A percentile compares a stretch with the other conserved stretches of the same genome.
These are phyloP conservation scores for Mormyrus hasselquistii DNA, from an alignment of 2,797 vertebrate genomes.

Conservation along the genomic window DNA sequence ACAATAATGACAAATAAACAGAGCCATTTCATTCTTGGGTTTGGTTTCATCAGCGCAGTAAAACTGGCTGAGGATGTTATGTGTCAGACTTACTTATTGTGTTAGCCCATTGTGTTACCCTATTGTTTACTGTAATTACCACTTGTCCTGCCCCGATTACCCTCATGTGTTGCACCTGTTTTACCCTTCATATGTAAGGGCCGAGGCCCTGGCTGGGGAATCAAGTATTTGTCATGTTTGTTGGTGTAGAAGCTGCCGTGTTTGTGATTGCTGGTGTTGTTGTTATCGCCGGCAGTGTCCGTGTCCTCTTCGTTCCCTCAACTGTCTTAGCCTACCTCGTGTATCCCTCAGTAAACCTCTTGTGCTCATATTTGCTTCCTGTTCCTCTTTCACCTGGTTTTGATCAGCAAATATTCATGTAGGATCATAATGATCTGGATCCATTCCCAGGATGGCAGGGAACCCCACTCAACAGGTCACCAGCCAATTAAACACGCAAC, in stretches of 20 bases:
- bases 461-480: neutral
- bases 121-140: neutral
- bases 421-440: neutral
- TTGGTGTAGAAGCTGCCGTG: neutral
- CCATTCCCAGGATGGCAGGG: neutral
- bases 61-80: neutral
- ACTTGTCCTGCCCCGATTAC: neutral
- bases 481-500: neutral
- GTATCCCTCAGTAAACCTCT: neutral
- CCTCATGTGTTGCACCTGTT: neutral
- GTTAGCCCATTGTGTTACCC: neutral
- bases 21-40: neutral
- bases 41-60: neutral
- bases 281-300: neutral
- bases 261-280: neutral
- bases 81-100: neutral
- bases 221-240: neutral
- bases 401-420: neutral
- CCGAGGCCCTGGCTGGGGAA: neutral
- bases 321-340: neutral
- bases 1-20: neutral
- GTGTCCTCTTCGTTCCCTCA: neutral
- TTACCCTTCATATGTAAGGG: neutral
- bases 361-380: neutral
- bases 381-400: neutral